Percentiles rank a stretch among this genome's conserved stretches.
These are phyloP conservation scores for Hiodon alosoides DNA, from an alignment of 2,113 vertebrate genomes.

Conservation along the genomic window DNA sequence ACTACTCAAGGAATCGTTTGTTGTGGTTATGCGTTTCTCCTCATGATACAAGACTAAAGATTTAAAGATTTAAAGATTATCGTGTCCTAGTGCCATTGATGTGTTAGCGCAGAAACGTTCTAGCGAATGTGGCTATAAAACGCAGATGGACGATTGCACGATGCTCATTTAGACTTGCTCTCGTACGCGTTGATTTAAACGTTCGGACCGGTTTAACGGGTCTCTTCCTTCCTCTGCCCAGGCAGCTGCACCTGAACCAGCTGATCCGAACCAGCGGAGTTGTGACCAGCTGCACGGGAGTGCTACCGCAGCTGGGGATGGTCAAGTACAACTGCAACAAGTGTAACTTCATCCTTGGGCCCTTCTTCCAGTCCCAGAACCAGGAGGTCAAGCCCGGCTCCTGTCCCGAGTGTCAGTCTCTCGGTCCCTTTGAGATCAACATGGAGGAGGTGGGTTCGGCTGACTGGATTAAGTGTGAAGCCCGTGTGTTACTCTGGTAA, in stretches of 20 bases:
- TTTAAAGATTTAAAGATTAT: no score
- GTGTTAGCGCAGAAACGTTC: no score
- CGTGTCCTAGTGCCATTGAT: no score
- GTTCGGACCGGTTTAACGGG: not conserved
- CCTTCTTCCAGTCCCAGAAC: conserved; percentile 94
- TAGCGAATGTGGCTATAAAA: no score
- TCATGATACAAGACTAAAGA: no score
- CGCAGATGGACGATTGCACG: not conserved
- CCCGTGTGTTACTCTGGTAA: no score
- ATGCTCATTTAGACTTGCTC: not conserved
- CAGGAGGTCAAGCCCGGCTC: conserved; percentile 97
- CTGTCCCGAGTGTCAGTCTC: conserved; percentile 90
- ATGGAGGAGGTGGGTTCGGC: conserved; percentile 85
- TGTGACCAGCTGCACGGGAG: conserved; percentile 89
- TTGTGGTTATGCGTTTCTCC: no score
- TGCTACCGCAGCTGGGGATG: conserved; percentile 94
- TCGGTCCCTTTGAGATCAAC: conserved; percentile 95
- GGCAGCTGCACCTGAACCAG: conserved; percentile 96
- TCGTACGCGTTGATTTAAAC: not conserved
- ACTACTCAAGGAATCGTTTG: no score
- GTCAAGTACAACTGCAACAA: conserved; percentile 97
- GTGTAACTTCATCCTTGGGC: conserved; percentile 87
- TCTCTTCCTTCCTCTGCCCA: conserved; percentile 35
- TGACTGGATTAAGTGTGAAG: no score
- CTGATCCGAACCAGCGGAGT: conserved; percentile 93